These are phyloP conservation scores for Calephelis nemesis DNA, from an alignment of 1,140 invertebrate species.

Conservation along the genomic window DNA sequence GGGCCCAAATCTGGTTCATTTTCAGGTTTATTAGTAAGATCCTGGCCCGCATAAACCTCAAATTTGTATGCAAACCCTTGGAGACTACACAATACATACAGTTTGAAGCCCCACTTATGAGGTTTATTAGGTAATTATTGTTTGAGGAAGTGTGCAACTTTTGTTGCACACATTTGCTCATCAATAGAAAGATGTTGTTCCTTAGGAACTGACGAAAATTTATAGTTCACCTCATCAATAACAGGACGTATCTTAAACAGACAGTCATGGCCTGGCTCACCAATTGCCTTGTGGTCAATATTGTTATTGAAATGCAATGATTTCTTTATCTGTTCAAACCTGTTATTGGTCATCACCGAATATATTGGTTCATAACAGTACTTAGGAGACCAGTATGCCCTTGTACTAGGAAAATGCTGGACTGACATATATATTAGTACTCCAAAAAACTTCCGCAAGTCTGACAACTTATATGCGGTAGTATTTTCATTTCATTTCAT, in stretches of 20 bases:
- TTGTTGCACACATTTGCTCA: slow-evolving; percentile 39
- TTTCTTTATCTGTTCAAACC: slow-evolving; percentile 51
- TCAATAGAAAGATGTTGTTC: slow-evolving; percentile 32
- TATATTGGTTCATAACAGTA: slow-evolving; percentile 37
- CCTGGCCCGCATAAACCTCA: slow-evolving; percentile 41
- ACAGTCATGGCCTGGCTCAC: slow-evolving; percentile 31
- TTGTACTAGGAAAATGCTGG: slow-evolving; percentile 39
- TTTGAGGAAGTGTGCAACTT: slow-evolving; percentile 34
- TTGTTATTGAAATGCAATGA: slow-evolving; percentile 28
- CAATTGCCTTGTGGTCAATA: slow-evolving; percentile 28
- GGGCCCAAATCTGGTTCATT: slow-evolving; percentile 44
- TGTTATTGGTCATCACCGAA: slow-evolving; percentile 46
- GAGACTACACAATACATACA: slow-evolving; percentile 39
- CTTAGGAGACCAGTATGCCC: slow-evolving; percentile 39
- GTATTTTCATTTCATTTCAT: too few species aligned
- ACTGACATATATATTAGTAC: slow-evolving; percentile 36
- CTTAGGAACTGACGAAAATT: slow-evolving; percentile 32
- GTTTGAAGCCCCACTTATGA: slow-evolving; percentile 35
- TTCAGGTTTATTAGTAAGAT: slow-evolving; percentile 19
- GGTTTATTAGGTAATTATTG: slow-evolving; percentile 46
- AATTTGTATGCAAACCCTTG: slow-evolving; percentile 46
- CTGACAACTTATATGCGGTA: background rate
- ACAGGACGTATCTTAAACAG: slow-evolving; percentile 42
- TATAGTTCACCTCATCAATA: slow-evolving; percentile 30
- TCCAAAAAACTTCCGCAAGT: slow-evolving; percentile 9